Percentiles rank a stretch among this genome's conserved stretches.
Evolutionary conservation across 2,888 invertebrate genomes (phyloP).

Genomic region (Lithophane socia): DNA sequence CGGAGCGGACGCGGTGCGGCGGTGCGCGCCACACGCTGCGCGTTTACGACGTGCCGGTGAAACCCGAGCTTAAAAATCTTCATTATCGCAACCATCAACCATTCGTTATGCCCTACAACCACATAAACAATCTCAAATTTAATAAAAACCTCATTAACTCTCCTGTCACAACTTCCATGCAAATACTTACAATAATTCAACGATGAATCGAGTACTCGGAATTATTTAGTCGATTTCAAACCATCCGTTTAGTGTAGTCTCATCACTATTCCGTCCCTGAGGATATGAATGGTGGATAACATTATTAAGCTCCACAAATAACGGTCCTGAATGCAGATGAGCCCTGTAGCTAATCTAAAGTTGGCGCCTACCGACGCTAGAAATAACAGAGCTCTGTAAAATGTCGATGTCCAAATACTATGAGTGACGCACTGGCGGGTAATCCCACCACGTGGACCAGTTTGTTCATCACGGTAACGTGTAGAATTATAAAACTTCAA

Average conservation of each 20-base stretch:
- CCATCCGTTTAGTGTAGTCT: conserved; percentile 48
- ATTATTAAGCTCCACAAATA: conserved; percentile 84
- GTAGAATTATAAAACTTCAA: conserved; percentile 30
- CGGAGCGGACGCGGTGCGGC: conserved; percentile 31
- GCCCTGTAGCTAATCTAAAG: conserved; percentile 85
- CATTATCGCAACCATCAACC: conserved; percentile 81
- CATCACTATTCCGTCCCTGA: conserved; percentile 67
- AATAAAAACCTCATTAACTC: conserved; percentile 72
- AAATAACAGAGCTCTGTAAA: conserved; percentile 85
- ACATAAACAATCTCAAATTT: conserved; percentile 77
- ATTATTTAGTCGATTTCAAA: conserved; percentile 52
- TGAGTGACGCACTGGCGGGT: conserved; percentile 78
- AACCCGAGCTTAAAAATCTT: conserved; percentile 82
- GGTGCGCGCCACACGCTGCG: conserved; percentile 73
- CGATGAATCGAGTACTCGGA: conserved; percentile 45
- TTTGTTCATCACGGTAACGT: conserved; percentile 1
- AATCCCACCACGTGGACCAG: conserved; percentile 69
- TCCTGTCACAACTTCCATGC: conserved; percentile 62
- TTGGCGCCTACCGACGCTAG: conserved; percentile 83
- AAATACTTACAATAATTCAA: conserved; percentile 55
- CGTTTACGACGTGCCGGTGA: conserved; percentile 78
- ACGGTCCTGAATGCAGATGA: conserved; percentile 84
- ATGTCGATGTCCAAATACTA: conserved; percentile 84
- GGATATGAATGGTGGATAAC: conserved; percentile 80
- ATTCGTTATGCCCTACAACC: conserved; percentile 72